Evolutionary conservation across 2,888 invertebrate genomes (phyloP), one percentile per base, ranked within the genome.

Genomic region (Malachius bipustulatus): DNA sequence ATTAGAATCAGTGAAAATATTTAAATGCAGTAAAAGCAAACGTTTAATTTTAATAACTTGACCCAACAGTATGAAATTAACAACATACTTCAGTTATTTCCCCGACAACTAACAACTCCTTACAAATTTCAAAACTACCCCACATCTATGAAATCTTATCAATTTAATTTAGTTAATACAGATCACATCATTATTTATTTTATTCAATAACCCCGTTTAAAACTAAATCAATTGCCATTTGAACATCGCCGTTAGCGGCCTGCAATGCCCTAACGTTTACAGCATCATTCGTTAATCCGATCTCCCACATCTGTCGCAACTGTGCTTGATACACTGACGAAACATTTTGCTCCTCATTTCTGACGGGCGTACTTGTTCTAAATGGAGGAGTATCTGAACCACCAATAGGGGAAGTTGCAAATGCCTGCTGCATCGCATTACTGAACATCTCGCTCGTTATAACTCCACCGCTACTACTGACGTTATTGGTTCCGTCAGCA

Each of bases 181-280:
- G n/a, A n/a, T n/a, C n/a, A n/a, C n/a, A n/a, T n/a, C n/a, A n/a
- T n/a, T n/a, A n/a, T n/a, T n/a, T n/a, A n/a, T n/a, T n/a, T n/a
- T n/a, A n/a, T n/a, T n/a, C n/a, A n/a, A n/a, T n/a, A n/a, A 60
- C 62, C 26, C 77, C 77, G 47, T 70, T 81, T 54, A 93, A 83
- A 13, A 96, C 81, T 34, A 94, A 69, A 59, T 93, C 89, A 37
- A 93, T 78, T 10, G 94, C 94, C 12, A 83, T 83, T 54, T 88
- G 87, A 2, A 94, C 80, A 57, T 93, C 85, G 35, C 94, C 93
- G 47, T 65, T 58, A 31, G 83, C 82, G 35, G 82, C 75, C 43
- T 80, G 75, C 26, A 96, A 66, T 2, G 89, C 93, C 46, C 84
- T 77, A n/a, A 87, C 63, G 56, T 91, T 91, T 34, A 82, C 67